Evolutionary conservation across 2,888 invertebrate species (phyloP).

Genomic region (Nomada goodeniana): DNA sequence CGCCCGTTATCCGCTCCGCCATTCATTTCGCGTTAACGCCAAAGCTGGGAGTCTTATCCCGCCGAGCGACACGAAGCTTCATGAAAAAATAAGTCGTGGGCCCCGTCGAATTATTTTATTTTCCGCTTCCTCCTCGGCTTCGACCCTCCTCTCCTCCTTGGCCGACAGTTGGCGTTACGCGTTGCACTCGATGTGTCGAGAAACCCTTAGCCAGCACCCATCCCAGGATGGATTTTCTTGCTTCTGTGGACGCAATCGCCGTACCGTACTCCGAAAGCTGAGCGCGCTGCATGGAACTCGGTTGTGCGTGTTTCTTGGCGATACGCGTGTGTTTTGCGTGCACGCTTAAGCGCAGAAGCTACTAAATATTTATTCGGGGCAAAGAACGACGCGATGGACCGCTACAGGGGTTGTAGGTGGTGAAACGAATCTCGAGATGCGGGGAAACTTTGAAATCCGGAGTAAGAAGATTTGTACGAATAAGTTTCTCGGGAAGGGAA

Average conservation of each 20-base stretch:
- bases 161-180: slow-evolving; percentile 38
- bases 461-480: slow-evolving; percentile 51
- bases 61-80: slow-evolving; percentile 22
- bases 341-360: not conserved
- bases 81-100: slow-evolving; percentile 31
- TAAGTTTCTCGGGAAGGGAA: slow-evolving; percentile 26
- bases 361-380: slow-evolving; percentile 12
- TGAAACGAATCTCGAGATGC: not conserved
- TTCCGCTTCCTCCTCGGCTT: not conserved
- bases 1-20: slow-evolving; percentile 44
- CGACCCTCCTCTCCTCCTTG: not conserved
- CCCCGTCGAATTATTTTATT: slow-evolving; percentile 16
- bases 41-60: slow-evolving; percentile 41
- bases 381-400: slow-evolving; percentile 7
- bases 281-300: not conserved
- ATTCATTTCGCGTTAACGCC: slow-evolving; percentile 53
- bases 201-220: slow-evolving; percentile 68
- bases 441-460: slow-evolving; percentile 30
- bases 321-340: not conserved
- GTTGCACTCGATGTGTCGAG: slow-evolving; percentile 58
- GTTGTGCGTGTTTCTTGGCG: slow-evolving; percentile 3
- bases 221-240: slow-evolving; percentile 28
- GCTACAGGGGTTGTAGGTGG: not conserved
- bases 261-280: slow-evolving; percentile 1
- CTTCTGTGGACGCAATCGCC: not conserved